Conservation (phyloP, 2,888 invertebrate genomes). For the Hofmannophila pseudospretella region DNA sequence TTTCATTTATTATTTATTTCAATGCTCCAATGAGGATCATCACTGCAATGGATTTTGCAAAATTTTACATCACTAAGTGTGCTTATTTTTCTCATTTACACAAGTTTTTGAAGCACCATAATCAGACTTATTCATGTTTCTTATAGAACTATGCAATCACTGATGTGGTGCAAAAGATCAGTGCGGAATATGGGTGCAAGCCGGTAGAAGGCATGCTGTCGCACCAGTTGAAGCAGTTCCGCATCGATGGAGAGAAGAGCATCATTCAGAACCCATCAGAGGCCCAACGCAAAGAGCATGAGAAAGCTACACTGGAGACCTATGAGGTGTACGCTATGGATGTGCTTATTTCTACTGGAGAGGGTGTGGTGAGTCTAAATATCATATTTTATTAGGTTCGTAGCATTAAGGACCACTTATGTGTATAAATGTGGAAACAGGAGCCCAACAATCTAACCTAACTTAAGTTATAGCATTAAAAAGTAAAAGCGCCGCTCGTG, state of each 20-base stretch:
- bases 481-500: too few relatives aligned
- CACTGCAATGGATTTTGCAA: too few relatives aligned
- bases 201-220: conserved; percentile 98
- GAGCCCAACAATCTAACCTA: not conserved
- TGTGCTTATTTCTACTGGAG: conserved; percentile 97
- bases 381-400: not conserved
- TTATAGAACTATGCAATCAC: conserved; percentile 95
- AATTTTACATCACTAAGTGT: too few relatives aligned
- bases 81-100: too few relatives aligned
- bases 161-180: conserved; percentile 94
- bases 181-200: conserved; percentile 96
- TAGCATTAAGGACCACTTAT: not conserved
- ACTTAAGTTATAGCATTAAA: too few relatives aligned
- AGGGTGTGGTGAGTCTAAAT: conserved; percentile 91
- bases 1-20: too few relatives aligned
- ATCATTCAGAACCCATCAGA: conserved; percentile 94
- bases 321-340: conserved; percentile 99
- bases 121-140: too few relatives aligned
- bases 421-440: too few relatives aligned
- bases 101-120: too few relatives aligned
- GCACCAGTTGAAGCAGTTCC: conserved; percentile 96
- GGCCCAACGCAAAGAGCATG: conserved; percentile 97
- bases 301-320: conserved; percentile 95
- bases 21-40: too few relatives aligned
- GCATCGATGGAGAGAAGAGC: conserved; percentile 97